A percentile compares a stretch with the other conserved stretches of the same genome.
phyloP scores from a whole-genome alignment of 2,113 vertebrate species.

The Stomatorhinus ivindoensis region DNA sequence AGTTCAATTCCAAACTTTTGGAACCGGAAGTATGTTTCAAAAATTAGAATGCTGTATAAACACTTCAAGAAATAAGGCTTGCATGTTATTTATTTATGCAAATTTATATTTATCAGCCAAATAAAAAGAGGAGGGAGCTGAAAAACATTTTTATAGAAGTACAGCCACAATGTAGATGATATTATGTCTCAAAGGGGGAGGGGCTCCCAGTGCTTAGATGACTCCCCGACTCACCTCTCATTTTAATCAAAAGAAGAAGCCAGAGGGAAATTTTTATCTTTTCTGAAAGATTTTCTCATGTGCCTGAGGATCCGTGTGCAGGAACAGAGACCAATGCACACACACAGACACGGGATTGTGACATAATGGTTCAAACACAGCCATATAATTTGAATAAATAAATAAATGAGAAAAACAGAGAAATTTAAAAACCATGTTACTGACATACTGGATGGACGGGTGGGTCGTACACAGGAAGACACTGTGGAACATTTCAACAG shows the following conservation, averaged over 20 bases:
- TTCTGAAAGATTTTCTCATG: background rate
- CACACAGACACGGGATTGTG: background rate
- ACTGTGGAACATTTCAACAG: background rate
- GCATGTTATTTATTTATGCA: background rate
- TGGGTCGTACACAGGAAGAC: background rate
- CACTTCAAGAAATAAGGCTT: background rate
- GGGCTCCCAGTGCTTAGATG: background rate
- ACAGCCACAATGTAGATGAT: background rate
- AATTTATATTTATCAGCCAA: background rate
- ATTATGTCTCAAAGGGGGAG: background rate
- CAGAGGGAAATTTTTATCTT: background rate
- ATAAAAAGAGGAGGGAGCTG: background rate
- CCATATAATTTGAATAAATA: background rate
- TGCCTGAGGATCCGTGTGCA: background rate
- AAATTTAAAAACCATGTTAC: background rate
- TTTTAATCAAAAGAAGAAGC: background rate
- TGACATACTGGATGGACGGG: background rate
- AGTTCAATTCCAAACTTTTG: background rate
- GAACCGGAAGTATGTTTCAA: background rate
- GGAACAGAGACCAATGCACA: conserved; percentile 24
- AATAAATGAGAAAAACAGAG: background rate
- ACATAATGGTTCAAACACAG: background rate
- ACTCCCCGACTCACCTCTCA: background rate
- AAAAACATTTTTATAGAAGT: background rate
- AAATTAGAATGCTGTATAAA: background rate